These are phyloP conservation scores for Priocnemis perturbator DNA, from an alignment of 2,888 invertebrate species.

Conservation along the genomic window DNA sequence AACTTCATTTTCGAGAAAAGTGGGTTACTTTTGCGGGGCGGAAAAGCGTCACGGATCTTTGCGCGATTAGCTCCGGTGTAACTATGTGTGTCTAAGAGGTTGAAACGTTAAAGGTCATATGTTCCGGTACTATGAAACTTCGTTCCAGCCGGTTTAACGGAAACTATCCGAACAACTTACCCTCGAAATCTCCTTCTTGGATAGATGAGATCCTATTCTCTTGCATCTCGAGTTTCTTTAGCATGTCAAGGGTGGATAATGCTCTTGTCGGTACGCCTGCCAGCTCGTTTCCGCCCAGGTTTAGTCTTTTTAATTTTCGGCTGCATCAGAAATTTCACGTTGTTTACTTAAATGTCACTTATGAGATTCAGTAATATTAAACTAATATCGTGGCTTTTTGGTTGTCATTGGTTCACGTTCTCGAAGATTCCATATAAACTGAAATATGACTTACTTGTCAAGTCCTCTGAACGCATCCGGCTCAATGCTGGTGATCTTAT, in stretches of 20 bases:
- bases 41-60: too few species aligned
- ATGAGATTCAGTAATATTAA: too few species aligned
- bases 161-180: conserved; percentile 75
- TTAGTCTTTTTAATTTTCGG: conserved; percentile 86
- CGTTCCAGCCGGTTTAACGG: background rate
- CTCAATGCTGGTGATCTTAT: conserved; percentile 87
- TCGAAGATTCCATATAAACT: background rate
- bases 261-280: conserved; percentile 87
- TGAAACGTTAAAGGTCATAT: background rate
- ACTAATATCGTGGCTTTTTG: too few species aligned
- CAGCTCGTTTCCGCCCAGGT: conserved; percentile 90
- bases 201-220: conserved; percentile 88
- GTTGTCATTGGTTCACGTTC: background rate
- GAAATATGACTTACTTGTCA: conserved; percentile 83
- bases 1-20: too few species aligned
- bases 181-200: conserved; percentile 90
- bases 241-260: conserved; percentile 85
- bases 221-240: conserved; percentile 92
- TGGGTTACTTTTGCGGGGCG: too few species aligned
- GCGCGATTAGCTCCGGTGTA: too few species aligned
- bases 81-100: too few species aligned
- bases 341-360: too few species aligned
- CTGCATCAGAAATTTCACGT: conserved; percentile 71
- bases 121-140: background rate
- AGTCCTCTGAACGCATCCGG: conserved; percentile 90